Conservation (phyloP, 2,797 vertebrate species). For the Galagoides demidoff region DNA sequence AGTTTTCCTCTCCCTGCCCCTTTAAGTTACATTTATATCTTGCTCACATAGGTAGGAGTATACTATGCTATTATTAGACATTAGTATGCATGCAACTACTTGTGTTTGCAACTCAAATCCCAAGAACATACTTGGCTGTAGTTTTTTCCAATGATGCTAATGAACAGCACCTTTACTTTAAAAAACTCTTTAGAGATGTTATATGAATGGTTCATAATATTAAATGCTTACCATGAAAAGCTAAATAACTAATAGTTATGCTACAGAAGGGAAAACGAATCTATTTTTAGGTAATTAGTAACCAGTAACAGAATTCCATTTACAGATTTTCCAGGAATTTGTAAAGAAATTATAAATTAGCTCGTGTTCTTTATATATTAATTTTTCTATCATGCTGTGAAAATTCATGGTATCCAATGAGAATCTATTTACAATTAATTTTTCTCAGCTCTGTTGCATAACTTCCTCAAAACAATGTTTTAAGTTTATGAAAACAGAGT, state of each 20-base stretch:
- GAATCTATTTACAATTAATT: conserved; percentile 30
- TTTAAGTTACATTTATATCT: background rate
- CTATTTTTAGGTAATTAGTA: background rate
- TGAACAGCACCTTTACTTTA: conserved; percentile 16
- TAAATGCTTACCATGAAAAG: background rate
- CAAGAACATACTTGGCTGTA: background rate
- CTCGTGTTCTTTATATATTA: background rate
- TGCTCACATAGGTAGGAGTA: background rate
- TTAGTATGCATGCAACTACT: background rate
- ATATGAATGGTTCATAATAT: background rate
- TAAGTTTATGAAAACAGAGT: conserved; percentile 24
- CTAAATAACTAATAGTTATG: background rate
- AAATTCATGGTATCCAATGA: conserved; percentile 42
- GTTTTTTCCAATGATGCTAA: background rate
- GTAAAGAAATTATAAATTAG: background rate
- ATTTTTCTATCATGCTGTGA: conserved; percentile 28
- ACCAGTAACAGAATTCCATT: background rate
- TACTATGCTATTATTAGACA: background rate
- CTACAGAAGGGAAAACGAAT: background rate
- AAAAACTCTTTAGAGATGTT: background rate
- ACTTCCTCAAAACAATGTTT: conserved; percentile 56
- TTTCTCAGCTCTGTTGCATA: conserved; percentile 6
- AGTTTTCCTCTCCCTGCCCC: background rate
- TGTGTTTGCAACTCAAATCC: background rate
- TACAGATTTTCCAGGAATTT: background rate